Conservation (phyloP, 2,888 invertebrate genomes). For the Clistopyga incitator region DNA sequence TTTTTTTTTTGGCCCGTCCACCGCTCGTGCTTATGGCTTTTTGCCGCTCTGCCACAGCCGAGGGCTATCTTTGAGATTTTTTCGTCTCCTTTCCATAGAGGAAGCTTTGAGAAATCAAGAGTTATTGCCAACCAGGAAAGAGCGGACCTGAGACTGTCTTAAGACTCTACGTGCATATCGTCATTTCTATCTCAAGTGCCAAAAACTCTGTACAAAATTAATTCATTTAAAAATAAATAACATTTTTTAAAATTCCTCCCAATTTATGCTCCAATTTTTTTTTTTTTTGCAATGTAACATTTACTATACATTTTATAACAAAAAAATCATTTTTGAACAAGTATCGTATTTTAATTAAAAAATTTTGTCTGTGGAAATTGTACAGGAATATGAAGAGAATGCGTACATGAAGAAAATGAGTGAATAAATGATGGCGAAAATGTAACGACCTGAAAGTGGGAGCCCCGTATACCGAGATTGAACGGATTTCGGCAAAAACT, state of each 20-base stretch:
- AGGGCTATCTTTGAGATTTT: conserved; percentile 34
- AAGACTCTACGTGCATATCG: conserved; percentile 1
- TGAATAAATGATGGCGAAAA: background rate
- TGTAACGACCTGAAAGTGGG: background rate
- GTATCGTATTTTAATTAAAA: too few relatives aligned
- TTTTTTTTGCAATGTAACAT: too few relatives aligned
- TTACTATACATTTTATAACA: background rate
- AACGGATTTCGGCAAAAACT: conserved; percentile 35
- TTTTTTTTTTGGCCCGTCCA: too few relatives aligned
- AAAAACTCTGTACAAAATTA: background rate
- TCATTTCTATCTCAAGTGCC: background rate
- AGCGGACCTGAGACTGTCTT: conserved; percentile 16
- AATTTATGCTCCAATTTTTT: too few relatives aligned
- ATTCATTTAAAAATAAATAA: background rate
- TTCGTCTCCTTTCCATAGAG: conserved; percentile 22
- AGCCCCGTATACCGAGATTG: conserved; percentile 15
- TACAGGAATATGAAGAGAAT: background rate
- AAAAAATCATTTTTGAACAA: background rate
- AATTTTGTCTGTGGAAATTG: background rate
- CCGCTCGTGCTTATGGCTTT: conserved; percentile 22
- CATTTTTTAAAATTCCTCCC: too few relatives aligned
- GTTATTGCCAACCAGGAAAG: conserved; percentile 13
- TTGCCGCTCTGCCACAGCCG: conserved; percentile 27
- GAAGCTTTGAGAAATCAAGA: conserved; percentile 50
- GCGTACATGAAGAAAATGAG: background rate